Evolutionary conservation across 2,113 vertebrate species (phyloP).

Genomic region (Ammospiza caudacuta): DNA sequence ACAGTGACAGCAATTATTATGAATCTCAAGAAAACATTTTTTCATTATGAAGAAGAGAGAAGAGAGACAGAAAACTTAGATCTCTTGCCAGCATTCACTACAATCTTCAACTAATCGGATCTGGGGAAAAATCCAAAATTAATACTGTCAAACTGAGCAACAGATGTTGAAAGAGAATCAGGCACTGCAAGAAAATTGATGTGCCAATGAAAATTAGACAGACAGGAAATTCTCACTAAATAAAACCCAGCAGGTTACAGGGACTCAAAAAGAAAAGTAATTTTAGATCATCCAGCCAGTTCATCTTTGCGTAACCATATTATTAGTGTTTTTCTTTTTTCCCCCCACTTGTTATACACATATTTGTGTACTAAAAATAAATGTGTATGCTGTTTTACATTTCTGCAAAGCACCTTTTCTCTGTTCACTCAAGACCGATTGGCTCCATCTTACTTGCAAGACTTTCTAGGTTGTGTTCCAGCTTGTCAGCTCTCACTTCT

Average conservation of each 20-base stretch:
- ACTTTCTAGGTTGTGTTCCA: neutral
- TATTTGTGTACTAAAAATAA: neutral
- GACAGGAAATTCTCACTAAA: conserved; percentile 49
- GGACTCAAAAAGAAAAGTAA: neutral
- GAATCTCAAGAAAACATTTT: conserved; percentile 43
- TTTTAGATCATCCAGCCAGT: neutral
- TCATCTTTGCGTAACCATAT: neutral
- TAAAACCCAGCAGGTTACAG: conserved; percentile 41
- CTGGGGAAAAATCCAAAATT: conserved; percentile 69
- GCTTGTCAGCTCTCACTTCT: neutral
- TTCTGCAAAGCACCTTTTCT: conserved; percentile 3
- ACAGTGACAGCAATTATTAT: neutral
- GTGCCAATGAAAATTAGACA: conserved; percentile 64
- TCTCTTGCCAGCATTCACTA: conserved; percentile 39
- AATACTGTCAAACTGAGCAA: conserved; percentile 65
- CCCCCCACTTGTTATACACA: neutral
- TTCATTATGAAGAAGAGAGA: conserved; percentile 11
- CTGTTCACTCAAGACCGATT: neutral
- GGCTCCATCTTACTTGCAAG: neutral
- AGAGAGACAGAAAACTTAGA: conserved; percentile 18
- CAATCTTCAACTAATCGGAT: conserved; percentile 52
- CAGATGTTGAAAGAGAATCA: conserved; percentile 67
- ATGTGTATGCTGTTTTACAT: neutral
- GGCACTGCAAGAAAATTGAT: conserved; percentile 49
- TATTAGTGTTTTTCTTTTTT: neutral